Conservation (phyloP, 2,797 vertebrate genomes). For the Dallia pectoralis region DNA sequence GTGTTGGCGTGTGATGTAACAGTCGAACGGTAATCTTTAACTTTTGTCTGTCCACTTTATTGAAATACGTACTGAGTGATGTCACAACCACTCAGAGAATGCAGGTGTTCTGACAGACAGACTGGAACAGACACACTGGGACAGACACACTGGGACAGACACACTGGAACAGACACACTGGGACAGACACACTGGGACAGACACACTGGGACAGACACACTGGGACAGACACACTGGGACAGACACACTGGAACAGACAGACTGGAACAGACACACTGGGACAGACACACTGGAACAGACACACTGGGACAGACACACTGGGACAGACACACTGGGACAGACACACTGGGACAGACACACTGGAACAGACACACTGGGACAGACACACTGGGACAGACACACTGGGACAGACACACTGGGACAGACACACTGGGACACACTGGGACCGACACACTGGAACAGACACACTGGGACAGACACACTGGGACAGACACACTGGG, state of each 20-base stretch:
- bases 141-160: background rate
- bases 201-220: background rate
- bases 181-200: no score
- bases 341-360: background rate
- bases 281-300: background rate
- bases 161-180: no score
- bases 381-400: background rate
- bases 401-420: no score
- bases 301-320: no score
- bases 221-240: no score
- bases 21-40: background rate
- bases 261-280: no score
- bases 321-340: no score
- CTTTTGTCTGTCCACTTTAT: slow-evolving; percentile 7
- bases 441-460: no score
- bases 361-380: no score
- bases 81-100: background rate
- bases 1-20: background rate
- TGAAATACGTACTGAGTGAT: background rate
- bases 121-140: no score
- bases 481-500: no score
- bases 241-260: background rate
- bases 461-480: no score
- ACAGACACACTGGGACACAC: background rate
- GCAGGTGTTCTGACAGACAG: background rate